Evolutionary conservation across 2,797 vertebrate species (phyloP).

Genomic region (Champsocephalus esox): DNA sequence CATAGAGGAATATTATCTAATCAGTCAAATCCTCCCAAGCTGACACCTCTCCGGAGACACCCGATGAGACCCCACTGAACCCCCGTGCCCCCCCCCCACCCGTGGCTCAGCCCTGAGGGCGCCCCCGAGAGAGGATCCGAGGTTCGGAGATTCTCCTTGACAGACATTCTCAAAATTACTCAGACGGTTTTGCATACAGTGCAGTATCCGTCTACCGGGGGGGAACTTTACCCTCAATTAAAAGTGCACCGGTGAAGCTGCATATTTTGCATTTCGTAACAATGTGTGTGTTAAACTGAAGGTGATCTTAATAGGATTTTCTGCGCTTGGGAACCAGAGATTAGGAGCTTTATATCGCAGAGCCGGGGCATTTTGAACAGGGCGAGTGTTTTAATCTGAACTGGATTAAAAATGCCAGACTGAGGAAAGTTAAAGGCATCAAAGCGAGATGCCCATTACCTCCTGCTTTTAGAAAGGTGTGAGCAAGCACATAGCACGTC

Average conservation of each 20-base stretch:
- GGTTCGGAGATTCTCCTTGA: slow-evolving; percentile 79
- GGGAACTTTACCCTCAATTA: slow-evolving; percentile 86
- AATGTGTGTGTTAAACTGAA: slow-evolving; percentile 86
- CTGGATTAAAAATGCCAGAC: slow-evolving; percentile 78
- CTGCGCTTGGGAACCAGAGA: slow-evolving; percentile 86
- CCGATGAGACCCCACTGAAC: slow-evolving; percentile 73
- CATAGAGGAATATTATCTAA: slow-evolving; percentile 87
- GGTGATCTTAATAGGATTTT: slow-evolving; percentile 90
- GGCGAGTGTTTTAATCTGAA: slow-evolving; percentile 84
- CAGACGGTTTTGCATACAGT: slow-evolving; percentile 81
- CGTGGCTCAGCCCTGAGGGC: slow-evolving; percentile 80
- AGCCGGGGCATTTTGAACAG: slow-evolving; percentile 75
- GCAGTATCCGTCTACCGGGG: slow-evolving; percentile 70
- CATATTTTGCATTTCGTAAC: slow-evolving; percentile 87
- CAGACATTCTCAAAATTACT: slow-evolving; percentile 81
- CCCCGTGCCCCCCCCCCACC: slow-evolving; percentile 65
- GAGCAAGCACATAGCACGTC: slow-evolving; percentile 69
- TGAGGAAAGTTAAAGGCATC: slow-evolving; percentile 75
- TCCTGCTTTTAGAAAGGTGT: slow-evolving; percentile 63
- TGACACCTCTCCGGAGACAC: slow-evolving; percentile 84
- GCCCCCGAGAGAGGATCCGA: slow-evolving; percentile 80
- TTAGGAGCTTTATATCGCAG: slow-evolving; percentile 86
- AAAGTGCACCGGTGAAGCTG: slow-evolving; percentile 81
- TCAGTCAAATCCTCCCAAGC: slow-evolving; percentile 88
- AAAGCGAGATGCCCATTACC: slow-evolving; percentile 73